Evolutionary conservation across 2,888 invertebrate species (phyloP).

Genomic region (Acanthacorydalis orientalis): DNA sequence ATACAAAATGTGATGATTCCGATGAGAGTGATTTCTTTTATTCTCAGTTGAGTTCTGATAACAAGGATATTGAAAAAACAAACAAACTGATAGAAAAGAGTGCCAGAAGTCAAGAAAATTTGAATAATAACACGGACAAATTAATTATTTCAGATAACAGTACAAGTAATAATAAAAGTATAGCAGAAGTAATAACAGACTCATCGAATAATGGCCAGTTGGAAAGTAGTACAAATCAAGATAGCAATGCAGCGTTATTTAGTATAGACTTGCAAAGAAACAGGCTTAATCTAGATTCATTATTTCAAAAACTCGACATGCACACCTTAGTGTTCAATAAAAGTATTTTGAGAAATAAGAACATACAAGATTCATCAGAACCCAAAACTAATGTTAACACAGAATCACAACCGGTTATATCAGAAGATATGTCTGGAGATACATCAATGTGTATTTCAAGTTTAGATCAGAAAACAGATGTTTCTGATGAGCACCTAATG

Average conservation of each 20-base stretch:
- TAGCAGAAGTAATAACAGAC: not conserved
- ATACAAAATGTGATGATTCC: conserved; percentile 26
- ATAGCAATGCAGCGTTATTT: conserved; percentile 3
- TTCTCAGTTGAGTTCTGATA: conserved; percentile 12
- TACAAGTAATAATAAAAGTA: not conserved
- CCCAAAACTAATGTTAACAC: not conserved
- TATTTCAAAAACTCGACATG: conserved; percentile 22
- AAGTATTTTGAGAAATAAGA: conserved; percentile 8
- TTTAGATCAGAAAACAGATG: conserved; percentile 1
- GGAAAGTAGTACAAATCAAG: conserved; percentile 1
- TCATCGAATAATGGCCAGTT: not conserved
- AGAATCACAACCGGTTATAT: no score
- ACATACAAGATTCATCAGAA: not conserved
- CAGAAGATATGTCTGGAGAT: no score
- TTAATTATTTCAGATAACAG: no score
- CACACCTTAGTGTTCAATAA: conserved; percentile 9
- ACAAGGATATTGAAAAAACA: not conserved
- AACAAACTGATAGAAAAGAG: no score
- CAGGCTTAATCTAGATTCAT: conserved; percentile 21
- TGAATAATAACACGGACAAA: no score
- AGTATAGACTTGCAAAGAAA: conserved; percentile 16
- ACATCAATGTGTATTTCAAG: no score
- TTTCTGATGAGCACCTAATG: not conserved
- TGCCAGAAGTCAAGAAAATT: no score
- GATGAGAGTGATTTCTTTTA: conserved; percentile 20